Conservation (phyloP, 2,113 vertebrate genomes). For the Polypterus senegalus region DNA sequence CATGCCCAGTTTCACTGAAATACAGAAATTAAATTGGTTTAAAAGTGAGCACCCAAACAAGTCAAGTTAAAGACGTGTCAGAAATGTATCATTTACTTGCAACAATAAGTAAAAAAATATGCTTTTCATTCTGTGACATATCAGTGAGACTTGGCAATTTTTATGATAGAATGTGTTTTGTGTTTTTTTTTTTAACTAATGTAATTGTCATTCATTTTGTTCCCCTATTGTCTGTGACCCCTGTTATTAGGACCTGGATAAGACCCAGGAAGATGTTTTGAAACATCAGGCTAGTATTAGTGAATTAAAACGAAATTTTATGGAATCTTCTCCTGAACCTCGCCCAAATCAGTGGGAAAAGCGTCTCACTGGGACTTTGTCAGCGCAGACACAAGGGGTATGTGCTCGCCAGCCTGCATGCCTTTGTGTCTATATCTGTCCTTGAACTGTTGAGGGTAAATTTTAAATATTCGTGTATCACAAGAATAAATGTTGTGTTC, state of each 20-base stretch:
- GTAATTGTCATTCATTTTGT: constrained; percentile 43
- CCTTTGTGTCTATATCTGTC: neutral
- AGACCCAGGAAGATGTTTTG: constrained; percentile 95
- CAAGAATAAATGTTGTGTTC: too few relatives aligned
- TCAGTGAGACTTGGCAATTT: constrained; percentile 55
- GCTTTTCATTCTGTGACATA: too few relatives aligned
- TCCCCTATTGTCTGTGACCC: constrained; percentile 41
- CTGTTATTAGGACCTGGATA: constrained; percentile 88
- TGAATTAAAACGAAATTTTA: constrained; percentile 98
- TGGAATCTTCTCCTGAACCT: constrained; percentile 91
- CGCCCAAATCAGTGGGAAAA: constrained; percentile 96
- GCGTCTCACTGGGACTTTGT: constrained; percentile 82
- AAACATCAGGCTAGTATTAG: constrained; percentile 99
- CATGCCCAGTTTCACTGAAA: too few relatives aligned
- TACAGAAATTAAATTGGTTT: too few relatives aligned
- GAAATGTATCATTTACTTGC: too few relatives aligned
- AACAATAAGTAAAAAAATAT: too few relatives aligned
- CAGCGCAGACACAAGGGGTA: constrained; percentile 84
- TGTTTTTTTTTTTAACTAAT: constrained; percentile 41
- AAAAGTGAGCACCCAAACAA: too few relatives aligned
- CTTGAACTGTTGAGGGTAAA: too few relatives aligned
- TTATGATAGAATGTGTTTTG: constrained; percentile 39
- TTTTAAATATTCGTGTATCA: too few relatives aligned
- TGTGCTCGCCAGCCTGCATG: constrained; percentile 45
- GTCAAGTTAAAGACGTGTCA: too few relatives aligned